phyloP scores from a whole-genome alignment of 2,113 vertebrate species.

The Eolophus roseicapilla region DNA sequence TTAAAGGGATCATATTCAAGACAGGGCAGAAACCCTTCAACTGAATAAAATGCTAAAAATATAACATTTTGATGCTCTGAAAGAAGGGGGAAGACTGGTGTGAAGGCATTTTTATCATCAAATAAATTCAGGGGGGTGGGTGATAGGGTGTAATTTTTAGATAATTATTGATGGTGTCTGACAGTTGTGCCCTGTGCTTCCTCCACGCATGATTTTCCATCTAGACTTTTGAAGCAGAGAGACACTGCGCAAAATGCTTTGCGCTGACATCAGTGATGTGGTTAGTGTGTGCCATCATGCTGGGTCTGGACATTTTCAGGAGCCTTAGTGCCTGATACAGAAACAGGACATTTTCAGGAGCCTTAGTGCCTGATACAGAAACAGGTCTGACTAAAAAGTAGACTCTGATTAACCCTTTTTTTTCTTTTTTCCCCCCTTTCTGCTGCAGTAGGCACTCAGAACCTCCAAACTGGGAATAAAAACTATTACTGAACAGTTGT shows the following conservation, averaged over 20 bases:
- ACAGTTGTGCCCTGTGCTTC: not conserved
- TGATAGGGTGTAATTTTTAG: not conserved
- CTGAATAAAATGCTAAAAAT: not conserved
- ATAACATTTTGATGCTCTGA: not conserved
- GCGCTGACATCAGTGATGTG: fast-evolving
- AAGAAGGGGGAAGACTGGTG: not conserved
- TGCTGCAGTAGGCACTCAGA: not conserved
- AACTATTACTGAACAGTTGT: not conserved
- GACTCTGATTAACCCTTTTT: not conserved
- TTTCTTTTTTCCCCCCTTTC: no score
- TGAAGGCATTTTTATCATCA: not conserved
- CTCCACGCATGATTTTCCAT: not conserved
- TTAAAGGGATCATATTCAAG: not conserved
- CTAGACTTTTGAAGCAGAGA: not conserved
- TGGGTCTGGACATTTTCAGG: not conserved
- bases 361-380: not conserved
- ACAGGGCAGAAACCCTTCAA: not conserved
- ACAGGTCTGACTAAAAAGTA: not conserved
- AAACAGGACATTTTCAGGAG: not conserved
- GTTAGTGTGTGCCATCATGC: fast-evolving
- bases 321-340: not conserved
- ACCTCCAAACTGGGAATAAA: not conserved
- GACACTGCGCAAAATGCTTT: not conserved
- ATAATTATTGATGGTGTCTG: not conserved
- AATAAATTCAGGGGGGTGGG: not conserved